Evolutionary conservation across 2,888 invertebrate species (phyloP), one percentile per base, ranked within the genome.

Genomic region (Poecilobothrus nobilitatus): DNA sequence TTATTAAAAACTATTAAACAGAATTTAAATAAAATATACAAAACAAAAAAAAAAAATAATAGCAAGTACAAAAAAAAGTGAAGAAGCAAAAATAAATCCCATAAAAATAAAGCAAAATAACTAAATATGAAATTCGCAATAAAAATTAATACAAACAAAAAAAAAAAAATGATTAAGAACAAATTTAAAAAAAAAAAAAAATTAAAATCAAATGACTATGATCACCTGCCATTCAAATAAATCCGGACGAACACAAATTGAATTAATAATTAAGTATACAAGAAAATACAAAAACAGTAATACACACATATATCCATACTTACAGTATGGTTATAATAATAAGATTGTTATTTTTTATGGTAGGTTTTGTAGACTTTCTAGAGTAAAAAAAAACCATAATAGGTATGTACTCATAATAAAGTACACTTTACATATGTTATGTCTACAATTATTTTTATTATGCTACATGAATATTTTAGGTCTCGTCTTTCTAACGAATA

Each of bases 161-260:
- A 27, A 27, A 27, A 27, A 27, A 27, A 27, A 27, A 27, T 27
- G 2, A 27, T 27, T 27, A 53, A 53, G 53, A 53, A 53, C 53
- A n/a, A 53, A 53, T 12, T 27, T 53, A 53, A 15, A 53, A 1
- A 53, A 53, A 18, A 53, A 53, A 53, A 18, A 18, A 53, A 53
- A 53, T 27, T 27, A 53, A 53, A 53, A 53, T 27, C 5, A 53
- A 53, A 18, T 53, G 2, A 53, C 18, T 15, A 53, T 53, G 53
- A 53, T 53, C 53, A 53, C 53, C 53, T 53, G 53, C n/a, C 53
- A n/a, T n/a, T 53, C 53, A 53, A 53, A 53, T 53, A 53, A 53
- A 53, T 53, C 53, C 53, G 53, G 53, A 53, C 53, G n/a, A 53
- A 53, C 53, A 53, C n/a, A 53, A 53, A 53, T 53, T 53, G 53